Evolutionary conservation across 2,797 vertebrate species (phyloP).

Genomic region (Pipistrellus nathusii): DNA sequence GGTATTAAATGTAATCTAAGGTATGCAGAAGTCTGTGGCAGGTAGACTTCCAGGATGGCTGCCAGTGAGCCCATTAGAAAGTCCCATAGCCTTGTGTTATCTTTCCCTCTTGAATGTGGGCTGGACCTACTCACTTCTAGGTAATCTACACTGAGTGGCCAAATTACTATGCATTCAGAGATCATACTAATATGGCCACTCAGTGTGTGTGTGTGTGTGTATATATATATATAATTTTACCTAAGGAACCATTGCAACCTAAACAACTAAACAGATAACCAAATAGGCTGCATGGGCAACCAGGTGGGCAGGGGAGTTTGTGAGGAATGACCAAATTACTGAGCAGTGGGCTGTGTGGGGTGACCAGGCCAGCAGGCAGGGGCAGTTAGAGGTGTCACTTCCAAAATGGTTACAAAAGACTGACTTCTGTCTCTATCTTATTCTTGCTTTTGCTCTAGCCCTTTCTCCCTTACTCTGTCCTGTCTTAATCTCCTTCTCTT

Average conservation of each 20-base stretch:
- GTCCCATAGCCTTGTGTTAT: neutral
- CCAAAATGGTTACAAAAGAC: neutral
- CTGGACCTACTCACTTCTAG: neutral
- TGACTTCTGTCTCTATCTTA: neutral
- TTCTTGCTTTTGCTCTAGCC: neutral
- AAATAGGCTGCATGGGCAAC: too few relatives aligned
- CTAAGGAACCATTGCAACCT: too few relatives aligned
- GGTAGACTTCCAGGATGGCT: neutral
- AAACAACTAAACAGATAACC: too few relatives aligned
- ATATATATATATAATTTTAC: too few relatives aligned
- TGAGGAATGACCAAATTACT: too few relatives aligned
- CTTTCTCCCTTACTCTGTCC: too few relatives aligned
- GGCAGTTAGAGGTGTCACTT: neutral
- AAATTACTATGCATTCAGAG: too few relatives aligned
- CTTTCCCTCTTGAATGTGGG: neutral
- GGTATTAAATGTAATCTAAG: neutral
- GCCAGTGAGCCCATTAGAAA: neutral
- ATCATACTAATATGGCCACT: too few relatives aligned
- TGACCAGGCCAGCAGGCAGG: too few relatives aligned
- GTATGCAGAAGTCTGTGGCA: neutral
- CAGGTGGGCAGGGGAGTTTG: too few relatives aligned
- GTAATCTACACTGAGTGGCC: neutral
- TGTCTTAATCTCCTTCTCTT: neutral
- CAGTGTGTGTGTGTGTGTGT: too few relatives aligned
- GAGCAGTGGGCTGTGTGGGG: too few relatives aligned